Evolutionary conservation across 2,888 invertebrate species (phyloP).

Genomic region (Hartigia nigra): DNA sequence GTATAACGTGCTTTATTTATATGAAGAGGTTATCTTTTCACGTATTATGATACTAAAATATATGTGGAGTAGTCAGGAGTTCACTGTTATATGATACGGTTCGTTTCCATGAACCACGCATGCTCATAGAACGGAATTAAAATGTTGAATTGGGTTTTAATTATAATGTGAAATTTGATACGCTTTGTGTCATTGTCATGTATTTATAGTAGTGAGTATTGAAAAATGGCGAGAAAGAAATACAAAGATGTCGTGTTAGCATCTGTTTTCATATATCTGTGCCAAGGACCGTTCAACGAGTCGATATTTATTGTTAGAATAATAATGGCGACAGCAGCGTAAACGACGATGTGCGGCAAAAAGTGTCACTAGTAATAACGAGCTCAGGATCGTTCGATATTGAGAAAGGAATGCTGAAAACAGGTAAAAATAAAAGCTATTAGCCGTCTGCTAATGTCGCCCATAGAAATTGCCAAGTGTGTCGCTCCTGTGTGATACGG

Average conservation of each 20-base stretch:
- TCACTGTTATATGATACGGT: too few species aligned
- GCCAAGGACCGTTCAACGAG: not conserved
- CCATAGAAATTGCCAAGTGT: not conserved
- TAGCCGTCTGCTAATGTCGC: not conserved
- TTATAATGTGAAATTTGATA: not conserved
- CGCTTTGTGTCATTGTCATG: not conserved
- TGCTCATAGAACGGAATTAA: not conserved
- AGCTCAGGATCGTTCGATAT: not conserved
- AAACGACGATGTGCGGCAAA: not conserved
- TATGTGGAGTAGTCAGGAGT: not conserved
- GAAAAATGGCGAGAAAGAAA: not conserved
- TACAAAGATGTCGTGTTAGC: not conserved
- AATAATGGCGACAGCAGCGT: not conserved
- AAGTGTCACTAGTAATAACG: not conserved
- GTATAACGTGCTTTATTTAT: too few species aligned
- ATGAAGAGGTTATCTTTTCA: not conserved
- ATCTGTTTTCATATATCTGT: not conserved
- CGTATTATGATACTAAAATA: not conserved
- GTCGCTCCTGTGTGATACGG: not conserved
- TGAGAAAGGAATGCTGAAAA: not conserved
- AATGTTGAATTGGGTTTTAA: not conserved
- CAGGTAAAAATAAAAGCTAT: not conserved
- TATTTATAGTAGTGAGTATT: not conserved
- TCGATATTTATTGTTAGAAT: not conserved
- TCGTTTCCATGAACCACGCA: not conserved